Base-by-base conservation (phyloP, 1,140 invertebrate species). In the Nomia melanderi region DNA sequence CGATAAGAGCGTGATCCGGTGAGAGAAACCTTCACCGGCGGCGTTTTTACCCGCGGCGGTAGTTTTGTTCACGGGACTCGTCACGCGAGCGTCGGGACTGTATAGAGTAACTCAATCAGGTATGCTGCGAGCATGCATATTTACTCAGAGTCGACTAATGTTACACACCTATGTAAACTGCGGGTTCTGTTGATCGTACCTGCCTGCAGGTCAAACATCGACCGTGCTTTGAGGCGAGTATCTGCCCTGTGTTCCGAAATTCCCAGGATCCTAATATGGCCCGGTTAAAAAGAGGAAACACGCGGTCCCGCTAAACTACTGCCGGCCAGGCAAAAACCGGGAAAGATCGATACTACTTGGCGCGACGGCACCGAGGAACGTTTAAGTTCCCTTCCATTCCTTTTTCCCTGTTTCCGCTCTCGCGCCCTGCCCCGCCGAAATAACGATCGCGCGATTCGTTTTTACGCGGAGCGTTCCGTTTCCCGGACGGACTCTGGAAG, bases 91-190 rank as follows among this genome's bases (percentile, higher is more conserved):
- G 73, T 60, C 60, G 69, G 39, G 20, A 36, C 53, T 56, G n/a
- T 39, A 71, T 39, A 31, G 31, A 73, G 82, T 47, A 70, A 79
- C 73, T 64, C 36, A 69, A 63, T 70, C 66, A 69, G 56, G 73
- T 84, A 83, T 86, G 39, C 41, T 76, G 85, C 84, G 78, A 88
- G 72, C 69, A 82, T 87, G 84, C 86, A 86, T 87, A 82, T 89
- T 88, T 86, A 86, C 88, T 64, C 79, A 83, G 83, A 79, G 60
- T 76, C 70, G 75, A 79, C 84, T 88, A 83, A 86, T 86, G 87
- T 87, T 86, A 73, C 79, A 76, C 73, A 87, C 74, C 86, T 77
- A 80, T 84, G 82, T 79, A 87, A 83, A 84, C 79, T 74, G 56
- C 60, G 72, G 59, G 71, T 66, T 75, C 75, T 78, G 82, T 83